phyloP scores from a whole-genome alignment of 2,797 vertebrate species.

The Crenichthys baileyi region DNA sequence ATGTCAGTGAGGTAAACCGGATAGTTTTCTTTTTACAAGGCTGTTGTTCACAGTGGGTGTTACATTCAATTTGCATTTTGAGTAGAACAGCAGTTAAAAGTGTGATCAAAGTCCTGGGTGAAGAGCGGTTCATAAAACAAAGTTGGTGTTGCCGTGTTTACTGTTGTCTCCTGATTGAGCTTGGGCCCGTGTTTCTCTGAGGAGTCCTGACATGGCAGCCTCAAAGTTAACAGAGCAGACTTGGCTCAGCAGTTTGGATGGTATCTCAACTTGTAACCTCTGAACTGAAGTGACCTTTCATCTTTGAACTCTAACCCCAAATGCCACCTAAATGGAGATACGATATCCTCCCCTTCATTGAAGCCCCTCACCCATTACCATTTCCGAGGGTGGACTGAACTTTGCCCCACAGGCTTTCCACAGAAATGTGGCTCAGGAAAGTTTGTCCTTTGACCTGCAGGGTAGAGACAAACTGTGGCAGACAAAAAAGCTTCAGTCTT shows the following conservation, averaged over 20 bases:
- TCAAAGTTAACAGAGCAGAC: conserved; percentile 37
- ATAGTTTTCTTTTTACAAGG: conserved; percentile 72
- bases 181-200: not conserved
- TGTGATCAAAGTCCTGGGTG: conserved; percentile 69
- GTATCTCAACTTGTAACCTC: conserved; percentile 76
- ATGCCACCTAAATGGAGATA: conserved; percentile 84
- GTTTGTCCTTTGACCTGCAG: conserved; percentile 76
- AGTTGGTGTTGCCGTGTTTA: conserved; percentile 42
- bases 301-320: conserved; percentile 78
- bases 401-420: conserved; percentile 77
- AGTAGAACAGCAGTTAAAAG: conserved; percentile 68
- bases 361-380: conserved; percentile 45
- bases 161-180: conserved; percentile 49
- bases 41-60: conserved; percentile 58
- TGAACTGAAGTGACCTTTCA: conserved; percentile 77
- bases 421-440: conserved; percentile 76
- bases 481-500: conserved; percentile 28
- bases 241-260: conserved; percentile 67
- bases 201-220: conserved; percentile 4
- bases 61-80: conserved; percentile 69
- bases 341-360: conserved; percentile 81
- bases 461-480: conserved; percentile 56
- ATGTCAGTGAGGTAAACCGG: conserved; percentile 67
- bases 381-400: conserved; percentile 68
- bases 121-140: conserved; percentile 73